Base-by-base conservation (phyloP, 2,888 invertebrate species). In the Noctua pronuba region DNA sequence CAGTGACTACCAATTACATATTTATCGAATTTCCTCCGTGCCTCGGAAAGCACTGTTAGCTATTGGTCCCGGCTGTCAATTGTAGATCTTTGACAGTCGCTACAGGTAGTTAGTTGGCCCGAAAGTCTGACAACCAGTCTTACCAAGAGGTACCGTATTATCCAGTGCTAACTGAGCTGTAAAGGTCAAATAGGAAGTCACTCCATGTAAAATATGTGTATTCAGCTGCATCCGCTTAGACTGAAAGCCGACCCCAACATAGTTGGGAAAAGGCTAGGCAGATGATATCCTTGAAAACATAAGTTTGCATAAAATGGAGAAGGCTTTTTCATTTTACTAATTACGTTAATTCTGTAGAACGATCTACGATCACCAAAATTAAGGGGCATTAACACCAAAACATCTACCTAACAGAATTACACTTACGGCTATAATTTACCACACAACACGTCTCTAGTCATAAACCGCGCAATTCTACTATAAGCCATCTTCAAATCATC, bases 401-500 rank as follows among this genome's bases (percentile, higher is more conserved):
- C 24, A 82, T 21, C 35, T 28, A 24, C 24, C 31, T 18, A 28
- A 41, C 11, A 77, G 31, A 75, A 65, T 10, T 2, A 80, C 52
- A 77, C 31, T 79, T 58, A 78, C n/a, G 49, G 38, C 52, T 65
- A 72, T 73, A 83, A 75, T 44, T 79, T 58, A 70, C 62, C 18
- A 66, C 24, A 8, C 11, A 28, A 69, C 74, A 75, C 71, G 64
- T 69, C 24, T 73, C 10, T 31, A n/a, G 55, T 60, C 55, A 75
- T 84, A 84, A 78, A 75, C 68, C 13, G 28, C 46, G 31, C 72
- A 75, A 62, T 80, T 62, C 62, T 38, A 69, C 44, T 60, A 73
- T 72, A 55, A 82, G 81, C 76, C 79, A 75, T 83, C 84, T 86
- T 75, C 88, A 88, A 86, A 86, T 86, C 80, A 88, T 88, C 86